Percentiles rank a stretch among this genome's conserved stretches.
These are phyloP conservation scores for Brachypteracias leptosomus DNA, from an alignment of 2,113 vertebrate species.

Conservation along the genomic window DNA sequence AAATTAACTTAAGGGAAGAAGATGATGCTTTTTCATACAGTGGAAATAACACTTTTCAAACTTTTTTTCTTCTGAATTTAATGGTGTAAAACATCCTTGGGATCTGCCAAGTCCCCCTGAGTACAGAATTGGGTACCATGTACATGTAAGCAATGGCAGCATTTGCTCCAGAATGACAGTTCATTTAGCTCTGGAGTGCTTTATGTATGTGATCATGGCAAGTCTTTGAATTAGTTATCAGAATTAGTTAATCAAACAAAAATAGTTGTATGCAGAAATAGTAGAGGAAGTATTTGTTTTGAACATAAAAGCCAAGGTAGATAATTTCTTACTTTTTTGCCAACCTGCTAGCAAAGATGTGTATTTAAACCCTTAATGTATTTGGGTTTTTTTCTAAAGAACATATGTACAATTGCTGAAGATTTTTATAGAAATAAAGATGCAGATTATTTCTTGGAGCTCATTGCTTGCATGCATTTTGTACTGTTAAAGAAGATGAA, in stretches of 20 bases:
- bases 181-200: not conserved
- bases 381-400: not conserved
- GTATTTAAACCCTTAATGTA: not conserved
- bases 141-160: not conserved
- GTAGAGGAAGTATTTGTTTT: not conserved
- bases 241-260: not conserved
- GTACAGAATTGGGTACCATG: not conserved
- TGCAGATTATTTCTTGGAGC: not conserved
- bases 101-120: not conserved
- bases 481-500: not conserved
- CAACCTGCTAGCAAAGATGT: not conserved
- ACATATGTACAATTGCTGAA: not conserved
- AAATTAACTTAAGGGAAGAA: not conserved
- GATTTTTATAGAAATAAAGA: not conserved
- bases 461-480: not conserved
- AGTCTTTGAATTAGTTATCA: not conserved
- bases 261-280: not conserved
- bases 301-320: not conserved
- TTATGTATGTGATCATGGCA: not conserved
- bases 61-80: not conserved
- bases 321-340: not conserved
- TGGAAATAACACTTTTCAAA: not conserved
- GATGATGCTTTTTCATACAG: not conserved
- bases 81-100: not conserved
- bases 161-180: not conserved